These are phyloP conservation scores for Nemopilema nomurai DNA, from an alignment of 30 jellyfish, hydroid and myxozoan genomes.

Conservation along the genomic window DNA sequence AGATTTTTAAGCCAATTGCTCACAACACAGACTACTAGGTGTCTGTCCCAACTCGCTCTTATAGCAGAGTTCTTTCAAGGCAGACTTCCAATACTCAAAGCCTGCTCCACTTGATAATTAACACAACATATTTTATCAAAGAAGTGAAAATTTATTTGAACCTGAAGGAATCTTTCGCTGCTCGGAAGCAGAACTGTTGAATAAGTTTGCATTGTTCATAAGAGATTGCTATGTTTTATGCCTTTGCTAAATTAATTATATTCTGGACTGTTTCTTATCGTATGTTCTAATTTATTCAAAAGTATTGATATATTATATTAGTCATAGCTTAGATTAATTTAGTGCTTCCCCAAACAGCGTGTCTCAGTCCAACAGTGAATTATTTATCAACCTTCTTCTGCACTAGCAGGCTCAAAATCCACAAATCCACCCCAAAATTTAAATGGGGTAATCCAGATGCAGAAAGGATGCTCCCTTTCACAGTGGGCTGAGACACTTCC, in stretches of 20 bases:
- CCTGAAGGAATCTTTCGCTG: not conserved
- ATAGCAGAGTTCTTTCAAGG: not conserved
- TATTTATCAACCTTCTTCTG: not conserved
- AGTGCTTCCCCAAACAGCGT: not conserved
- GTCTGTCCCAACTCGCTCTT: not conserved
- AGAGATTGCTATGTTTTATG: conserved; percentile 61
- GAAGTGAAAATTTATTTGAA: not conserved
- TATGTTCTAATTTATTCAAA: conserved; percentile 65
- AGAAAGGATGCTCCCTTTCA: not conserved
- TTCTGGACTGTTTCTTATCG: conserved; percentile 56
- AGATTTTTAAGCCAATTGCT: not conserved
- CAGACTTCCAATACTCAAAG: not conserved
- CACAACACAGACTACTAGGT: not conserved
- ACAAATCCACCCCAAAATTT: no score
- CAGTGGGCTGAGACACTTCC: not conserved
- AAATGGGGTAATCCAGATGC: no score
- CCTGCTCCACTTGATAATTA: not conserved
- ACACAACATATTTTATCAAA: not conserved
- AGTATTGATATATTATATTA: conserved; percentile 41
- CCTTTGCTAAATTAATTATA: conserved; percentile 50
- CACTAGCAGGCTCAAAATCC: no score
- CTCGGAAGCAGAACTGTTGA: not conserved
- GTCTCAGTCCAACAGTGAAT: not conserved
- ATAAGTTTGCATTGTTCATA: not conserved
- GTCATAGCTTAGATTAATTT: conserved; percentile 35